A percentile compares a stretch with the other conserved stretches of the same genome.
phyloP scores from a whole-genome alignment of 2,797 vertebrate genomes.

The Orientallactaga sibirica region DNA sequence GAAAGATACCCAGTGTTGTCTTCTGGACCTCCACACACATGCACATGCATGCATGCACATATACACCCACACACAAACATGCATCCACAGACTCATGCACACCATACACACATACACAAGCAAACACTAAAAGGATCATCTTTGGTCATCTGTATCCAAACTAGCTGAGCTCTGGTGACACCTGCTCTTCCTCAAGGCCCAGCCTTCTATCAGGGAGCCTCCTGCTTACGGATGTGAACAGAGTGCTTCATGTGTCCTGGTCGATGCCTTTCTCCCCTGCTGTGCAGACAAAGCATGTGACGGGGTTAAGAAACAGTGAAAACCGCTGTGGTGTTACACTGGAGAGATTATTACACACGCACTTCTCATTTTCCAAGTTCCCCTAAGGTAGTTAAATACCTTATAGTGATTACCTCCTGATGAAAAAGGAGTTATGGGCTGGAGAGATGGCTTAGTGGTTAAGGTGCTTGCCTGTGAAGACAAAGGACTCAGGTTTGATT shows the following conservation, averaged over 20 bases:
- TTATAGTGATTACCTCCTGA: not conserved
- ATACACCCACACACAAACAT: no score
- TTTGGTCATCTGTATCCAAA: not conserved
- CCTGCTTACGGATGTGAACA: not conserved
- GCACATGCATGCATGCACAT: no score
- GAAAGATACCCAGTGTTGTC: no score
- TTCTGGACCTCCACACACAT: no score
- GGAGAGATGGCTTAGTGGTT: no score
- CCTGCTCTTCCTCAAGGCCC: not conserved
- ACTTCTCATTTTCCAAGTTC: not conserved
- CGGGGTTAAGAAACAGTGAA: not conserved
- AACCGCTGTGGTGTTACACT: not conserved
- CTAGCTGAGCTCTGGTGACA: not conserved
- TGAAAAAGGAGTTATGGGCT: not conserved
- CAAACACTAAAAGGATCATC: not conserved
- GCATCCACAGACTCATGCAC: no score
- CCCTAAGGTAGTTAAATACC: not conserved
- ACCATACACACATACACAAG: no score
- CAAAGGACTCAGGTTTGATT: no score
- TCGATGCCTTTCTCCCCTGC: not conserved
- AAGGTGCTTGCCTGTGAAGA: no score
- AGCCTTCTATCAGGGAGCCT: not conserved
- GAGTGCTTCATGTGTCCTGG: not conserved
- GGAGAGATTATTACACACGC: not conserved
- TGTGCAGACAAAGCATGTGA: constrained; percentile 2